These are phyloP conservation scores for Aleiodes sp. DNA, from an alignment of 1,140 invertebrate species.

Conservation along the genomic window DNA sequence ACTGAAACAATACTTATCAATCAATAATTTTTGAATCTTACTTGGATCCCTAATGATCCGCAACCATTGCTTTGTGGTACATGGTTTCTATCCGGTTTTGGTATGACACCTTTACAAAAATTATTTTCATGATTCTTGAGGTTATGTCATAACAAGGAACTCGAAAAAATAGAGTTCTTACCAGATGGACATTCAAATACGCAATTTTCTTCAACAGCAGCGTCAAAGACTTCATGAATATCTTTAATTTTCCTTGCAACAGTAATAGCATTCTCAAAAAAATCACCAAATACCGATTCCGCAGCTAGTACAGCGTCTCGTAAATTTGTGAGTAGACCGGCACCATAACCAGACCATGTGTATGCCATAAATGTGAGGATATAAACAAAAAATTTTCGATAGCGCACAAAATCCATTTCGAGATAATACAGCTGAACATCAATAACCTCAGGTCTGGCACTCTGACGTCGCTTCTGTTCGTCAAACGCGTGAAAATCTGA, in stretches of 20 bases:
- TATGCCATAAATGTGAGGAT: slow-evolving; percentile 79
- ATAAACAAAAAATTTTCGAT: slow-evolving; percentile 80
- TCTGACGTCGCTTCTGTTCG: too few species aligned
- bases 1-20: background rate
- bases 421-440: background rate
- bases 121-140: background rate
- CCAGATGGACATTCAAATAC: slow-evolving; percentile 78
- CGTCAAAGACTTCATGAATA: slow-evolving; percentile 83
- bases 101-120: slow-evolving; percentile 69
- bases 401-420: slow-evolving; percentile 62
- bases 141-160: background rate
- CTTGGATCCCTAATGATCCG: slow-evolving; percentile 74
- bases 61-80: slow-evolving; percentile 81
- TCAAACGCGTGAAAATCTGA: too few species aligned
- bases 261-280: slow-evolving; percentile 79
- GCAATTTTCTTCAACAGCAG: slow-evolving; percentile 84
- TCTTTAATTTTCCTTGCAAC: slow-evolving; percentile 79
- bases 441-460: too few species aligned
- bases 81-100: slow-evolving; percentile 78
- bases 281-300: slow-evolving; percentile 79
- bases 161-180: too few species aligned
- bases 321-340: slow-evolving; percentile 75
- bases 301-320: slow-evolving; percentile 81
- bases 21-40: too few species aligned
- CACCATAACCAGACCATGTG: slow-evolving; percentile 82